Conservation (phyloP, 2,888 invertebrate genomes). For the Trichacis sp. region DNA sequence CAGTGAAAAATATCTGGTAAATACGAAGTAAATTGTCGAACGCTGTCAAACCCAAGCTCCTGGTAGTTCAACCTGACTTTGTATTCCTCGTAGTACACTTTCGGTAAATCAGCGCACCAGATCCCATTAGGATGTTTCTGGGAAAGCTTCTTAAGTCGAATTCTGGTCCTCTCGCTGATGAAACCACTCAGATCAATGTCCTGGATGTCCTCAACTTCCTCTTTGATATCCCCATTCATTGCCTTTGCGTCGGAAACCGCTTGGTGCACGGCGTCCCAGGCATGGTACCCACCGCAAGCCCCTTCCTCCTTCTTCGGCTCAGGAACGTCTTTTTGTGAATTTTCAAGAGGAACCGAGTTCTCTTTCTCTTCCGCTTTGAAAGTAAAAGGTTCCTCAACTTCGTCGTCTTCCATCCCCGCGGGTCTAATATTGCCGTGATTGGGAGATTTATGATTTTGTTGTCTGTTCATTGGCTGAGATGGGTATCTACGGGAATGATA, state of each 20-base stretch:
- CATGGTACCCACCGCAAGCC: not conserved
- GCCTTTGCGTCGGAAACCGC: not conserved
- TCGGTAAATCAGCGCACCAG: conserved; percentile 59
- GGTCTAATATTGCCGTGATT: too few relatives aligned
- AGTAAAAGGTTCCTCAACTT: too few relatives aligned
- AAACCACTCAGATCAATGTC: conserved; percentile 17
- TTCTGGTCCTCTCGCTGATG: conserved; percentile 47
- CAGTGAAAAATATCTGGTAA: conserved; percentile 58
- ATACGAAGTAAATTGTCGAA: conserved; percentile 53
- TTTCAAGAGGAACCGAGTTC: not conserved
- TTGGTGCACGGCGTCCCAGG: not conserved
- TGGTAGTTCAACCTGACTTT: conserved; percentile 52
- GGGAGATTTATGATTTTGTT: too few relatives aligned
- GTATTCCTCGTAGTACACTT: conserved; percentile 52
- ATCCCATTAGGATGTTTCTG: conserved; percentile 58
- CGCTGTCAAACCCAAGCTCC: conserved; percentile 59
- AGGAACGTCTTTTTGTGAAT: not conserved
- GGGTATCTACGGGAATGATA: too few relatives aligned
- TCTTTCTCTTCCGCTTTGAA: too few relatives aligned
- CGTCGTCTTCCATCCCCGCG: too few relatives aligned
- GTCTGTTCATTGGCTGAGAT: too few relatives aligned
- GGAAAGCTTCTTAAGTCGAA: conserved; percentile 52
- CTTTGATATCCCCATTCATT: not conserved
- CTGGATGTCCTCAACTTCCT: not conserved
- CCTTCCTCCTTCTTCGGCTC: not conserved